phyloP scores from a whole-genome alignment of 1,140 invertebrate species.

The Nasonia longicornis region DNA sequence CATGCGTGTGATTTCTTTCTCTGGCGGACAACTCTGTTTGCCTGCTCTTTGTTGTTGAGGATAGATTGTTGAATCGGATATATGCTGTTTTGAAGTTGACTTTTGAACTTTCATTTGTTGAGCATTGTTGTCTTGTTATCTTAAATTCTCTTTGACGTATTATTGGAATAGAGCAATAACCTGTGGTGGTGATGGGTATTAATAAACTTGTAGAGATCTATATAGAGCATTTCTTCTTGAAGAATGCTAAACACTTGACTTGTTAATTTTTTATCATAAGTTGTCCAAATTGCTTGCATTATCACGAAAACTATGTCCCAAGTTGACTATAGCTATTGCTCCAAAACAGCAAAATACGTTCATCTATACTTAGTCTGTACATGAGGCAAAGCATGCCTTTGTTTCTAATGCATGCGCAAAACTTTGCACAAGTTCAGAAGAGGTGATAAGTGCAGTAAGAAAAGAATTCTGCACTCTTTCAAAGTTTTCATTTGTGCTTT shows the following conservation, averaged over 20 bases:
- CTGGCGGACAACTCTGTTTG: background rate
- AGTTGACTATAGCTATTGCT: background rate
- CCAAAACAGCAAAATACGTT: background rate
- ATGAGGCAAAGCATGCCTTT: background rate
- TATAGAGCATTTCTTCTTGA: background rate
- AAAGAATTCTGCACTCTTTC: background rate
- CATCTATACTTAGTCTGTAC: background rate
- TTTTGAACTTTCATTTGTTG: too few relatives aligned
- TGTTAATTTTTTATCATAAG: too few relatives aligned
- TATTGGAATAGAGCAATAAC: background rate
- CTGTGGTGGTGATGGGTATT: background rate
- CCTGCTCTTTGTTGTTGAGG: background rate
- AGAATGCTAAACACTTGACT: background rate
- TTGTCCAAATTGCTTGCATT: too few relatives aligned
- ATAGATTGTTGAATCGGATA: background rate
- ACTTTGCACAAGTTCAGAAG: background rate
- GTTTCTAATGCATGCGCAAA: slow-evolving; percentile 18
- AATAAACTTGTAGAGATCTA: background rate
- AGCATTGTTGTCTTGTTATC: too few relatives aligned
- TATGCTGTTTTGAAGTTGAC: background rate
- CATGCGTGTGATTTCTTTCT: background rate
- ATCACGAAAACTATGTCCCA: too few relatives aligned
- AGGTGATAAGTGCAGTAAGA: background rate
- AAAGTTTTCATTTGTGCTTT: background rate
- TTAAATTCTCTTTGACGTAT: too few relatives aligned